Conservation (phyloP, 1,140 invertebrate genomes). For the Bombus sylvicola region DNA sequence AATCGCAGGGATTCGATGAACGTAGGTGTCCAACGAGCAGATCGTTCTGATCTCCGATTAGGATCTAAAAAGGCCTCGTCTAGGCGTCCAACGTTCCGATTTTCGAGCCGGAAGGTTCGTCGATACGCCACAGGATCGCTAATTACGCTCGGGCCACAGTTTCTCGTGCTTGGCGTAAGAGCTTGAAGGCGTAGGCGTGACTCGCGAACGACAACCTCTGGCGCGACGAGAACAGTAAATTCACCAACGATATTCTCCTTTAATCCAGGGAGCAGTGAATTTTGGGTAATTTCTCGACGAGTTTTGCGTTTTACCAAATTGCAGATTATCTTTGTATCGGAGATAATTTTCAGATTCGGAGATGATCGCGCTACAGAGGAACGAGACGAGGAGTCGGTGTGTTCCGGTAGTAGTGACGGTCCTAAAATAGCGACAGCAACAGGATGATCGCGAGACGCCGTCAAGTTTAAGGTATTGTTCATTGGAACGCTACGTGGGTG, state of each 20-base stretch:
- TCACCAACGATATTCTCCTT: too few relatives aligned
- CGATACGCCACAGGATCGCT: neutral
- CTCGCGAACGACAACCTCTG: conserved; percentile 2
- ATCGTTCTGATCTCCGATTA: neutral
- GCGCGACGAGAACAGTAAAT: too few relatives aligned
- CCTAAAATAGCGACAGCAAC: conserved; percentile 46
- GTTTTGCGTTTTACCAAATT: too few relatives aligned
- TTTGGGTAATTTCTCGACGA: too few relatives aligned
- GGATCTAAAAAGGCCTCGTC: neutral
- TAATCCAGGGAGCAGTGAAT: too few relatives aligned
- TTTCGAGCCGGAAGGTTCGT: conserved; percentile 2
- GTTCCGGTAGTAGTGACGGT: conserved; percentile 32
- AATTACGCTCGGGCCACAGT: conserved; percentile 3
- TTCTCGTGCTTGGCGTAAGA: neutral
- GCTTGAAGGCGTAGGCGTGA: conserved; percentile 18
- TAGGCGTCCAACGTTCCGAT: conserved; percentile 8
- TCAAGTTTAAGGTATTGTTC: conserved; percentile 46
- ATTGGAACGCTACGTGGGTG: conserved; percentile 44
- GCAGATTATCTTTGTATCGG: too few relatives aligned
- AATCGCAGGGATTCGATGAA: neutral
- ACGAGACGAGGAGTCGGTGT: neutral
- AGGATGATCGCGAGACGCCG: conserved; percentile 23
- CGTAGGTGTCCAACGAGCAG: conserved; percentile 25
- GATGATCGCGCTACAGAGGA: neutral
- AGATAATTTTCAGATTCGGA: neutral